Evolutionary conservation across 2,888 invertebrate genomes (phyloP).

Genomic region (Allacma fusca): DNA sequence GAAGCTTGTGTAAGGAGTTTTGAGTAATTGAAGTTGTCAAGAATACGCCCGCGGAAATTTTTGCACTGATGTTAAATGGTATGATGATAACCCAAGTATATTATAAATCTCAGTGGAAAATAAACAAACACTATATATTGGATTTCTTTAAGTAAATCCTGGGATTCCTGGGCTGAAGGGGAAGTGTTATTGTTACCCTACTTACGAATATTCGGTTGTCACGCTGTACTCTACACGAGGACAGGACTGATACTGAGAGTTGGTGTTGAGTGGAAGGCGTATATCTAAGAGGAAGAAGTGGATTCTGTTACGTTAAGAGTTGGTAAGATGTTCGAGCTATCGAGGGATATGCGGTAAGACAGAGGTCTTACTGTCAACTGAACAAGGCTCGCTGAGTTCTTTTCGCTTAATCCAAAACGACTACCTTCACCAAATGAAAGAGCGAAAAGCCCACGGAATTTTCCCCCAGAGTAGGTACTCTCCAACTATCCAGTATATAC

Average conservation of each 20-base stretch:
- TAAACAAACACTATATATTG: too few relatives aligned
- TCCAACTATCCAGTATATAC: background rate
- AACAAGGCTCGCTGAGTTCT: slow-evolving; percentile 42
- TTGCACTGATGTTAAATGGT: background rate
- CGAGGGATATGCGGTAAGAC: slow-evolving; percentile 19
- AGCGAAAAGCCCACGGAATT: slow-evolving; percentile 30
- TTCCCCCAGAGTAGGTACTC: background rate
- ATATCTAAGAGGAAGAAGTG: background rate
- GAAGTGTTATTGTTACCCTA: background rate
- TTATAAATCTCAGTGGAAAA: too few relatives aligned
- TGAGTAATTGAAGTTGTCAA: background rate
- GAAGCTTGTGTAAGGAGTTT: too few relatives aligned
- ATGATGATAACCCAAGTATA: too few relatives aligned
- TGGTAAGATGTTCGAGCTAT: background rate
- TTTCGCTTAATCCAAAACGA: slow-evolving; percentile 41
- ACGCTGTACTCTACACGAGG: background rate
- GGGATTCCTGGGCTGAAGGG: too few relatives aligned
- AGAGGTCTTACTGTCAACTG: slow-evolving; percentile 44
- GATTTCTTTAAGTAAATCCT: too few relatives aligned
- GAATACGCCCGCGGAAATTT: background rate
- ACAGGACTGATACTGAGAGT: background rate
- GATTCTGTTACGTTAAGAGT: background rate
- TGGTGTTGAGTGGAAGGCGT: background rate
- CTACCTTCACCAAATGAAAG: slow-evolving; percentile 34
- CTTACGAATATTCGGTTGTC: background rate